phyloP scores from a whole-genome alignment of 2,888 invertebrate species.

The Opisthograptis luteolata region DNA sequence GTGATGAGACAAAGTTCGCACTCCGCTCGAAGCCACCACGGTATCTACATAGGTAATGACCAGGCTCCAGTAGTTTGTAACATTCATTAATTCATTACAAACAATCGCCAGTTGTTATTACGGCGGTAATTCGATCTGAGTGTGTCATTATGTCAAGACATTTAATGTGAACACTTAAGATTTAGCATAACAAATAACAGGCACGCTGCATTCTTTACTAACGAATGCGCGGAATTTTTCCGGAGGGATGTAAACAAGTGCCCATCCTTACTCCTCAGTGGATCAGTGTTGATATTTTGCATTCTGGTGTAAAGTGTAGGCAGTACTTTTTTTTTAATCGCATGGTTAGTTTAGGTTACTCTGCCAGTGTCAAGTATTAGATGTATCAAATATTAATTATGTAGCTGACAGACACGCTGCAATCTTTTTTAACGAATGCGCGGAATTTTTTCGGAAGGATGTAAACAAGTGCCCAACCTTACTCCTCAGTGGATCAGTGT shows the following conservation, averaged over 20 bases:
- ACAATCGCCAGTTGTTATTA: slow-evolving; percentile 62
- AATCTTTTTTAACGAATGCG: slow-evolving; percentile 55
- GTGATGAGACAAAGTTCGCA: slow-evolving; percentile 31
- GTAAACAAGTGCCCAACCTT: slow-evolving; percentile 28
- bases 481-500: background rate
- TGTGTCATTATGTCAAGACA: slow-evolving; percentile 65
- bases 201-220: slow-evolving; percentile 59
- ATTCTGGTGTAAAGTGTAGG: too few relatives aligned
- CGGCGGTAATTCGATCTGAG: slow-evolving; percentile 66
- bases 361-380: too few relatives aligned
- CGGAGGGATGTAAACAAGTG: slow-evolving; percentile 33
- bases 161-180: slow-evolving; percentile 57
- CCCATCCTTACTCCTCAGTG: background rate
- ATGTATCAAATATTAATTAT: too few relatives aligned
- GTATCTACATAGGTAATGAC: slow-evolving; percentile 66
- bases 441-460: slow-evolving; percentile 43
- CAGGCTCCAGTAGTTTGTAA: slow-evolving; percentile 49
- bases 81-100: slow-evolving; percentile 67
- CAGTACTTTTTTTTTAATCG: background rate
- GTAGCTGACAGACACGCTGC: slow-evolving; percentile 68
- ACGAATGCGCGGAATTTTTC: slow-evolving; percentile 48
- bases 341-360: too few relatives aligned
- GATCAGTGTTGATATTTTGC: background rate
- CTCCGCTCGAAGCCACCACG: slow-evolving; percentile 45
- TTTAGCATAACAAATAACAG: slow-evolving; percentile 81